Evolutionary conservation across 2,888 invertebrate genomes (phyloP).

Genomic region (Fragum fragum): DNA sequence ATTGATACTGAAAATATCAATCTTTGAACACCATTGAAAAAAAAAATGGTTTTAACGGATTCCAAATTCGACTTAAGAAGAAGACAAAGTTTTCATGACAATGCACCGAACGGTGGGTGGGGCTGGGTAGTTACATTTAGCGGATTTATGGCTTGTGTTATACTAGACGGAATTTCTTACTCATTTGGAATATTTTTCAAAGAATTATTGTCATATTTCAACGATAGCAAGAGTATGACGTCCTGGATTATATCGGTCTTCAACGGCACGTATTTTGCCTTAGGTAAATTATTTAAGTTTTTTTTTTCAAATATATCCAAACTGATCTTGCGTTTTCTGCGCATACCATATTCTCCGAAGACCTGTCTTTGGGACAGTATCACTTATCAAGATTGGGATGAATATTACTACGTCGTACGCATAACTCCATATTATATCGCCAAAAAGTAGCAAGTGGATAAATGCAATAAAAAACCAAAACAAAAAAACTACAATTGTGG

Average conservation of each 20-base stretch:
- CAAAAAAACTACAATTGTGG: too few relatives aligned
- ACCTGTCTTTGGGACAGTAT: too few relatives aligned
- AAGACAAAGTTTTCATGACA: slow-evolving; percentile 7
- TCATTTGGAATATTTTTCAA: slow-evolving; percentile 12
- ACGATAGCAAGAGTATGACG: not conserved
- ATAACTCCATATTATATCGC: too few relatives aligned
- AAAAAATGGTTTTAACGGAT: slow-evolving; percentile 7
- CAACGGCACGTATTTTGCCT: slow-evolving; percentile 1
- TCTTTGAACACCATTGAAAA: too few relatives aligned
- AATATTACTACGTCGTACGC: too few relatives aligned
- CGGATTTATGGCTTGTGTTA: not conserved
- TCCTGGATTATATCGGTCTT: slow-evolving; percentile 6
- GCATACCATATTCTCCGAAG: too few relatives aligned
- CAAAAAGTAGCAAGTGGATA: too few relatives aligned
- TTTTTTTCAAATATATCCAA: too few relatives aligned
- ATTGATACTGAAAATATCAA: too few relatives aligned
- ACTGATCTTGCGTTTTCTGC: too few relatives aligned
- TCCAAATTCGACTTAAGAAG: slow-evolving; percentile 4
- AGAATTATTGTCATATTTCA: not conserved
- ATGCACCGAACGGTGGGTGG: slow-evolving; percentile 20
- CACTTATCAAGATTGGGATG: too few relatives aligned
- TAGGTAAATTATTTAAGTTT: not conserved
- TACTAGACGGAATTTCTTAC: slow-evolving; percentile 12
- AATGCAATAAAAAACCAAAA: too few relatives aligned
- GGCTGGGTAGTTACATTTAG: slow-evolving; percentile 13